Percentiles rank a stretch among this genome's conserved stretches.
Conservation (phyloP, 2,113 vertebrate genomes). For the Chitala chitala region DNA sequence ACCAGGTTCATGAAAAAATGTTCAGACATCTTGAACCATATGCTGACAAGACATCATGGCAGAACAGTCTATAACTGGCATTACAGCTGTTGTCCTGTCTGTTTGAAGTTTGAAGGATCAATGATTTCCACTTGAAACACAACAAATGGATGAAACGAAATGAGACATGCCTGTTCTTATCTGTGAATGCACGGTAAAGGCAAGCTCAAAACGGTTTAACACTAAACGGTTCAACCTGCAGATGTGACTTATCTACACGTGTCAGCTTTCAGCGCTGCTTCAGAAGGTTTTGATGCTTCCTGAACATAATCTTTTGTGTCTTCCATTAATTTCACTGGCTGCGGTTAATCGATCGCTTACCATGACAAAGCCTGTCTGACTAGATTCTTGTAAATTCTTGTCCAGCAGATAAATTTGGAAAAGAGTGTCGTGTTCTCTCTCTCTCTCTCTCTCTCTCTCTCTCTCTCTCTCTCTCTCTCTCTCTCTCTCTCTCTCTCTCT, state of each 20-base stretch:
- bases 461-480: no score
- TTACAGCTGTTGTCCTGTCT: no score
- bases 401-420: background rate
- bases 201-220: background rate
- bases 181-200: background rate
- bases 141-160: no score
- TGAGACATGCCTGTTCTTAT: background rate
- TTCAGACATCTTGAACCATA: background rate
- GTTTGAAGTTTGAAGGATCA: background rate
- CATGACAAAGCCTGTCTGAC: background rate
- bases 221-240: no score
- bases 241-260: conserved; percentile 12
- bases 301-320: background rate
- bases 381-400: background rate
- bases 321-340: background rate
- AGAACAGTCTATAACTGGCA: background rate
- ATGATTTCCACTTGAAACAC: no score
- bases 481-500: no score
- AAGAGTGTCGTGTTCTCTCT: background rate
- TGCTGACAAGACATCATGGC: background rate
- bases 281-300: background rate
- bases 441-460: background rate
- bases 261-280: background rate
- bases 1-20: background rate
- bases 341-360: background rate